Conservation (phyloP, 1,140 invertebrate genomes). For the Drosophila ficusphila region DNA sequence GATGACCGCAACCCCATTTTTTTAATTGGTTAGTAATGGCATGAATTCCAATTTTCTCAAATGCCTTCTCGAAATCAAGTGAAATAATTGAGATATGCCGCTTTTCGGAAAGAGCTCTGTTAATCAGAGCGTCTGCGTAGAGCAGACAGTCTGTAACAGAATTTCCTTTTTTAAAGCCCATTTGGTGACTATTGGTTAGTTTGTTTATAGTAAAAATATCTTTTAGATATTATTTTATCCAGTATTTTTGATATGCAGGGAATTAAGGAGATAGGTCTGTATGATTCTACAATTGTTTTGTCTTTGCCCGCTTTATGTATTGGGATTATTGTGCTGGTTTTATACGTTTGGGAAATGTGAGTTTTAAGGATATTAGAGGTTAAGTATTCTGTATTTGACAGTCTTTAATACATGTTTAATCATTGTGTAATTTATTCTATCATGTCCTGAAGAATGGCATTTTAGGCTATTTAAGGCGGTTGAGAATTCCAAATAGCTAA, state of each 20-base stretch:
- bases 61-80: neutral
- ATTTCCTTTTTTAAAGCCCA: neutral
- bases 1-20: neutral
- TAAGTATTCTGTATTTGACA: too few species aligned
- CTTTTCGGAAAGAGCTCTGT: neutral
- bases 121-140: neutral
- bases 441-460: too few species aligned
- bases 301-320: too few species aligned
- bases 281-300: too few species aligned
- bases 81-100: too few species aligned
- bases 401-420: too few species aligned
- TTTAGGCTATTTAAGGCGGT: too few species aligned
- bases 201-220: neutral
- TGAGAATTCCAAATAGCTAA: too few species aligned
- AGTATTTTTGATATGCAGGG: neutral
- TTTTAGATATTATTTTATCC: neutral
- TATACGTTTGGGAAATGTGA: too few species aligned
- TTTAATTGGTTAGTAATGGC: neutral
- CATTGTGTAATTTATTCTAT: too few species aligned
- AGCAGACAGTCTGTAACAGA: constrained; percentile 6
- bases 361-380: too few species aligned
- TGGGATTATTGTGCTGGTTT: too few species aligned
- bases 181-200: constrained; percentile 4
- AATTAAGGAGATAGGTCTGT: neutral
- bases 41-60: neutral